These are phyloP conservation scores for Ctenochaetus hawaiiensis DNA, from an alignment of 2,797 vertebrate species.

Conservation along the genomic window DNA sequence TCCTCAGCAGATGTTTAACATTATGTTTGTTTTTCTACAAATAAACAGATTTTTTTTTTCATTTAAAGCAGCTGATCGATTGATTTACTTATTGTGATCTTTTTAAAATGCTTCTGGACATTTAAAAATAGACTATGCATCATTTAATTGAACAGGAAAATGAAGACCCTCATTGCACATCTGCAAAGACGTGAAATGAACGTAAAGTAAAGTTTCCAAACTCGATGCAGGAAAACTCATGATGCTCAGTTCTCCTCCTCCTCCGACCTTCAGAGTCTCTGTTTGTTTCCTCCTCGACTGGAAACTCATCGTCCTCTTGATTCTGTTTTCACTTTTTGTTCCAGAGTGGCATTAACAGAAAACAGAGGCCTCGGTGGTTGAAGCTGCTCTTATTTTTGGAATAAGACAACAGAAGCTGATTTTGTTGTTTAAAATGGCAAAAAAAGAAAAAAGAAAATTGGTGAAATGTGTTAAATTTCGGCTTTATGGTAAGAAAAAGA, in stretches of 20 bases:
- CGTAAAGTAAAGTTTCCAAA: neutral
- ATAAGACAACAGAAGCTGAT: neutral
- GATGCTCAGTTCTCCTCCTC: neutral
- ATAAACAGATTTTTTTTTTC: neutral
- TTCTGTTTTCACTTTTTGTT: neutral
- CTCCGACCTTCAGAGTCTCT: neutral
- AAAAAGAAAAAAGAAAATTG: neutral
- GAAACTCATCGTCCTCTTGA: slow-evolving; percentile 20
- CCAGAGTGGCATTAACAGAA: no score
- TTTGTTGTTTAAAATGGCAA: neutral
- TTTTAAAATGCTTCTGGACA: neutral
- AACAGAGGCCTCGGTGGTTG: neutral
- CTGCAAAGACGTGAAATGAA: neutral
- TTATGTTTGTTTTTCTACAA: neutral
- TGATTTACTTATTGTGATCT: neutral
- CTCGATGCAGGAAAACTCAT: no score
- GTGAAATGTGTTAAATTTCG: neutral
- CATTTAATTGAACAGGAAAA: neutral
- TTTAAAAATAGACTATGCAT: no score
- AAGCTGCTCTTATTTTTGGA: neutral
- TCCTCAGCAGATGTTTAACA: neutral
- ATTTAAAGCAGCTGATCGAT: neutral
- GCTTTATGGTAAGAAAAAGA: neutral
- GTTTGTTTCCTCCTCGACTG: neutral
- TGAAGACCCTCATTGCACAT: neutral